Evolutionary conservation across 1,140 invertebrate genomes (phyloP).

Genomic region (Caenorhabditis latens): DNA sequence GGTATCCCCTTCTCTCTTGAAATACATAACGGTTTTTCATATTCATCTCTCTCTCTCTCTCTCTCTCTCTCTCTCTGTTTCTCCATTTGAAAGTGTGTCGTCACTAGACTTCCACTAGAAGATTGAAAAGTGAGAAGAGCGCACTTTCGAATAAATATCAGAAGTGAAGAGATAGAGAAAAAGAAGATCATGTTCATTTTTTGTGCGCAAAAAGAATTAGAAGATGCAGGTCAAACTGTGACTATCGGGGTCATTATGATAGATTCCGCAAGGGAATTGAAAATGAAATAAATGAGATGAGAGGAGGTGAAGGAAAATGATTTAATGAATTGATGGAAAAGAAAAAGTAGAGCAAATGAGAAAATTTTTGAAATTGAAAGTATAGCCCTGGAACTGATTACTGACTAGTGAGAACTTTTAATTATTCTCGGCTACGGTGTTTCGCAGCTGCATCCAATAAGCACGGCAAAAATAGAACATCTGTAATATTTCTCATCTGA

Average conservation of each 20-base stretch:
- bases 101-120: constrained; percentile 33
- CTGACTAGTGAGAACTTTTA: no score
- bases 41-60: neutral
- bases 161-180: neutral
- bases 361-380: no score
- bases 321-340: constrained; percentile 36
- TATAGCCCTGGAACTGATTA: no score
- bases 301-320: neutral
- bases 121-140: constrained; percentile 22
- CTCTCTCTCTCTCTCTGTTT: neutral
- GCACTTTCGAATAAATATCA: constrained; percentile 35
- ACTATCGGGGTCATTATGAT: constrained; percentile 44
- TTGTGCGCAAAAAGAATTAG: constrained; percentile 2
- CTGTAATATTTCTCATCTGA: no score
- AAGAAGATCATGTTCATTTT: constrained; percentile 31
- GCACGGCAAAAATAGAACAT: no score
- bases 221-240: constrained; percentile 53
- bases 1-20: constrained; percentile 9
- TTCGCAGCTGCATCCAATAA: no score
- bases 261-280: constrained; percentile 33
- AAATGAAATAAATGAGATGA: constrained; percentile 27
- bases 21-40: constrained; percentile 21
- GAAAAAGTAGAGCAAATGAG: neutral
- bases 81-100: neutral
- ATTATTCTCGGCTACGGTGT: no score